Base-by-base conservation (phyloP, 2,888 invertebrate species). In the Diarsia mendica region DNA sequence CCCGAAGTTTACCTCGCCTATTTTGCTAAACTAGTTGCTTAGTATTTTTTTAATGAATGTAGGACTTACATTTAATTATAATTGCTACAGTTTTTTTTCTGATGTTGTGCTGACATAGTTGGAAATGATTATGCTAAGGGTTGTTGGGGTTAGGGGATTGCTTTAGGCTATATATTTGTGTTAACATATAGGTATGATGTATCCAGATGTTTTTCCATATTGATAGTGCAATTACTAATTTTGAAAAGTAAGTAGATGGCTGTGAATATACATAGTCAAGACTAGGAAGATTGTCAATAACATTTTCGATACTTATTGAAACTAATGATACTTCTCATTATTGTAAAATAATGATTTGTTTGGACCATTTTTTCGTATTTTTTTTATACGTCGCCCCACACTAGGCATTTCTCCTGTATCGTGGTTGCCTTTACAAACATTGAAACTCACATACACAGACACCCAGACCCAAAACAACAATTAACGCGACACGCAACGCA, bases 21-120 rank as follows among this genome's bases (percentile, higher is more conserved):
- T 79, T 87, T 84, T 73, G 73, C 76, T 80, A 74, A 81, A 85
- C 80, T 79, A 72, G 72, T 81, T 87, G 69, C 76, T 55, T 60
- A 75, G 82, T 84, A 82, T 84, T 80, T 63, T 44, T 81, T 60
- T 67, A 67, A 74, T 60, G 67, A 84, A 75, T 60, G 71, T 63
- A 69, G 51, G 2, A 66, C 49, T 69, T 61, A 77, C 70, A 69
- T 82, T 76, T 76, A 69, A 71, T 84, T 84, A 75, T 84, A 84
- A 76, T 84, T 80, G 68, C 39, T 39, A 33, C 33, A 39, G 48
- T 63, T 80, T 72, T 70, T 28, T 79, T 46, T 28, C 20, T 55
- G 3, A 51, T 28, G 39, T 64, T 44, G n/a, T 67, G 2, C 20
- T 66, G 55, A 23, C 18, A 18, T 67, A 11, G 55, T 82, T 82